phyloP scores from a whole-genome alignment of 2,113 vertebrate genomes.

The Rhabdomys dilectus region DNA sequence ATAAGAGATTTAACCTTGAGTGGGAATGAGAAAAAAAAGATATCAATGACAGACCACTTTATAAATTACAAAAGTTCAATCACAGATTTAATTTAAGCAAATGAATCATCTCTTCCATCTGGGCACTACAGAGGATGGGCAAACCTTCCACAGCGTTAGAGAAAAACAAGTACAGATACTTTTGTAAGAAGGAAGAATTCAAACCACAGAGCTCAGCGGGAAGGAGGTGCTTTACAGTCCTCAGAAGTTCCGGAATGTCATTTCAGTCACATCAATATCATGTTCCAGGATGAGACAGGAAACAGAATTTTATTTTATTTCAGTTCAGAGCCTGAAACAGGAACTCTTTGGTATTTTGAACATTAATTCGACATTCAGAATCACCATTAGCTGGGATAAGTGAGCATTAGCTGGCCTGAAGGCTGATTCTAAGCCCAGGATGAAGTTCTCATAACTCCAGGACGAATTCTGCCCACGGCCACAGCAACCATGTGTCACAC shows the following conservation, averaged over 20 bases:
- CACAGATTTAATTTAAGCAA: conserved; percentile 80
- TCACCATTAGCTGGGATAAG: not conserved
- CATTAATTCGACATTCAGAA: not conserved
- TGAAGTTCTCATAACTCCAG: conserved; percentile 6
- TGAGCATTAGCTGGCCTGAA: not conserved
- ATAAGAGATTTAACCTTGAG: conserved; percentile 60
- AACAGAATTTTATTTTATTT: conserved; percentile 33
- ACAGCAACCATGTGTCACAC: not conserved
- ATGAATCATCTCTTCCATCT: conserved; percentile 74
- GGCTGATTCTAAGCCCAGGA: not conserved
- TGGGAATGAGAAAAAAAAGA: conserved; percentile 13
- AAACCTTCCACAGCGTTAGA: conserved; percentile 37
- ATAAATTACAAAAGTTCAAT: conserved; percentile 78
- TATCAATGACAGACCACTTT: conserved; percentile 63
- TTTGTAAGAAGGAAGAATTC: conserved; percentile 41
- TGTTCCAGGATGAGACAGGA: conserved; percentile 88
- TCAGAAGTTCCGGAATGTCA: conserved; percentile 85
- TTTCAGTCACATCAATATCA: conserved; percentile 90
- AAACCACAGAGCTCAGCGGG: not conserved
- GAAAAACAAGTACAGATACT: conserved; percentile 54
- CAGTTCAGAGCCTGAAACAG: not conserved
- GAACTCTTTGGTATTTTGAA: conserved; percentile 3
- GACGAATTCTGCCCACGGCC: not conserved
- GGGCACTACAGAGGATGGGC: conserved; percentile 48
- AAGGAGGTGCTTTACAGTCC: not conserved